Evolutionary conservation across 2,113 vertebrate genomes (phyloP), one percentile per base, ranked within the genome.

Genomic region (Cariama cristata): DNA sequence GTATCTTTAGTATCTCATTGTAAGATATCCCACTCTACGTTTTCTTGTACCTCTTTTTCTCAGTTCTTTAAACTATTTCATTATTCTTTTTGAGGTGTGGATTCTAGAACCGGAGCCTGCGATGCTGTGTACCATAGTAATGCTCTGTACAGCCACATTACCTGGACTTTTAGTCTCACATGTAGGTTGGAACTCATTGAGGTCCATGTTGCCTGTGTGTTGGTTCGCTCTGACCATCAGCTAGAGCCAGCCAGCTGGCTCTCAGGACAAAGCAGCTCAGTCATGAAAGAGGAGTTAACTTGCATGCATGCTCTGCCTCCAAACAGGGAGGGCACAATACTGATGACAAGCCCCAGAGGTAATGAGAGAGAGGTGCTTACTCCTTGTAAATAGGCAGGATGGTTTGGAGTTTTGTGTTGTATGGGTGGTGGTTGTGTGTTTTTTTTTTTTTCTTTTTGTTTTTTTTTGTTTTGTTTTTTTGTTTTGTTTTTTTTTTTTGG

Each of bases 141-240:
- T 47, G 23, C 21, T 10, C 35, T 60, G 18, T 16, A n/a, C 24
- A n/a, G 42, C 33, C 6, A 2, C 2, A 0, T 47, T 76, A 16
- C 23, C 35, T 74, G 63, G 42, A 8, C 49, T 89, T 67, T 49
- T 3, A 53, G 32, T 8, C 18, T 80, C 9, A 2, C 8, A 2
- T 0, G 0, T 26, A 6, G 59, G 22, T n/a, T 45, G 42, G 45
- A 49, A 58, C 15, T 82, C 2, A 0, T 18, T 22, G 11, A 59
- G 33, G 40, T 47, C 62, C 13, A 1, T 11, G 6, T 35, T 66
- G 35, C 33, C 7, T 45, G 7, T 49, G 23, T 27, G 38, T 38
- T 47, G 40, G 22, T 42, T 82, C 18, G 0, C 32, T 59, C 47
- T 86, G 32, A 7, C 14, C 18, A 0, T 52, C 15, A 27, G 6